A percentile compares a stretch with the other conserved stretches of the same genome.
Conservation (phyloP, 1,140 invertebrate genomes). For the Polyergus mexicanus region DNA sequence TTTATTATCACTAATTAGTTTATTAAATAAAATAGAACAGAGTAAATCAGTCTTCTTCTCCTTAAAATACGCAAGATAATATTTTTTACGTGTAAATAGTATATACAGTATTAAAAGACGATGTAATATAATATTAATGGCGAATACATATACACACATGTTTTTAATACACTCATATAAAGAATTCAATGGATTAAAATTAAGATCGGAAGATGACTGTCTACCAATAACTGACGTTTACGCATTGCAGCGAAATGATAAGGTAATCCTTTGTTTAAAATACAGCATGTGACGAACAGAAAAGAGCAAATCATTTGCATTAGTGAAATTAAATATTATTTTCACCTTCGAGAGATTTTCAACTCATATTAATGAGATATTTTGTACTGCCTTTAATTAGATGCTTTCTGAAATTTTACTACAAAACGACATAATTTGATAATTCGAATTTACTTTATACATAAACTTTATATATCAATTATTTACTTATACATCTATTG, state of each 20-base stretch:
- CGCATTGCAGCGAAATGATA: background rate
- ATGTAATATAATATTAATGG: background rate
- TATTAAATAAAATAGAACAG: background rate
- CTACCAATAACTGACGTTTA: background rate
- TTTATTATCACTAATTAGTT: conserved; percentile 5
- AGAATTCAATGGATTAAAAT: background rate
- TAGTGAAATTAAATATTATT: background rate
- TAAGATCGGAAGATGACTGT: background rate
- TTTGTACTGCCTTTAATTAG: background rate
- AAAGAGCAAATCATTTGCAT: background rate
- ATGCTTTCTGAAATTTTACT: background rate
- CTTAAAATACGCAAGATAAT: background rate
- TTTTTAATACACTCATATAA: background rate
- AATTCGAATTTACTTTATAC: too few relatives aligned
- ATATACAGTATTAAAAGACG: background rate
- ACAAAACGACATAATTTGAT: too few relatives aligned
- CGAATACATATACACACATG: background rate
- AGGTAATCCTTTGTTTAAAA: conserved; percentile 26
- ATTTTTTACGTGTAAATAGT: background rate
- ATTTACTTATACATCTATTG: too few relatives aligned
- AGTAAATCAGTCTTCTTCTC: background rate
- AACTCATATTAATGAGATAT: background rate
- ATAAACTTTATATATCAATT: too few relatives aligned
- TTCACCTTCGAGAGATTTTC: background rate
- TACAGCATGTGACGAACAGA: background rate